Conservation (phyloP, 2,113 vertebrate genomes). For the Fregata magnificens region DNA sequence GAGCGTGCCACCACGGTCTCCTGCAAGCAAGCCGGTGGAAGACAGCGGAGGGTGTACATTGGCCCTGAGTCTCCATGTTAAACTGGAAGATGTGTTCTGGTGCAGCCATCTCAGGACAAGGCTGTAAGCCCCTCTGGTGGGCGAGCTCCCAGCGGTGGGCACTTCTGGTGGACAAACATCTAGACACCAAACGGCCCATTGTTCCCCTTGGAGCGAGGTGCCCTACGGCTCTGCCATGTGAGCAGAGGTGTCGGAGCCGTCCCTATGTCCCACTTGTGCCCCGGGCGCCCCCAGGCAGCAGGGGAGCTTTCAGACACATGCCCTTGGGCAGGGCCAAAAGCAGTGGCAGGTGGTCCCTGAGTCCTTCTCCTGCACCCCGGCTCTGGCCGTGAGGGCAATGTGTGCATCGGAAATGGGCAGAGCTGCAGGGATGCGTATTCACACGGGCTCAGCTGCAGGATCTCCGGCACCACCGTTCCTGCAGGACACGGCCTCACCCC, state of each 20-base stretch:
- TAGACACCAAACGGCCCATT: accelerated
- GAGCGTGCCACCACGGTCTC: accelerated
- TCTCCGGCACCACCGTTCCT: accelerated
- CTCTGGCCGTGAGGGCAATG: not conserved
- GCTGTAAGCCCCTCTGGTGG: accelerated
- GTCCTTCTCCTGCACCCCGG: not conserved
- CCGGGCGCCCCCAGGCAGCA: accelerated
- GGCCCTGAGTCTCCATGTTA: accelerated
- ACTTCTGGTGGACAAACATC: not conserved
- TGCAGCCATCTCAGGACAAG: accelerated
- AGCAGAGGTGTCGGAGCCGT: accelerated
- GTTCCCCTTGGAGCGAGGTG: too few relatives aligned
- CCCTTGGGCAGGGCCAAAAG: not conserved
- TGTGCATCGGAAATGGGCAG: accelerated
- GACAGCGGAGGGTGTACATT: accelerated
- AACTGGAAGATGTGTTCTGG: not conserved
- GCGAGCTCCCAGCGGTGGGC: accelerated
- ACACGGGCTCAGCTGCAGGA: too few relatives aligned
- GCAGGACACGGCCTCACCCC: not conserved
- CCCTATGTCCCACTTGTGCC: too few relatives aligned
- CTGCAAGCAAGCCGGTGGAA: not conserved
- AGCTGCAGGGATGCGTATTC: not conserved
- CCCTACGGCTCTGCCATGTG: accelerated
- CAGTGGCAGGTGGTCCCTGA: not conserved
- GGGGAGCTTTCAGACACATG: not conserved